Evolutionary conservation across 1,140 invertebrate genomes (phyloP).

Genomic region (Eupristina koningsbergeri): DNA sequence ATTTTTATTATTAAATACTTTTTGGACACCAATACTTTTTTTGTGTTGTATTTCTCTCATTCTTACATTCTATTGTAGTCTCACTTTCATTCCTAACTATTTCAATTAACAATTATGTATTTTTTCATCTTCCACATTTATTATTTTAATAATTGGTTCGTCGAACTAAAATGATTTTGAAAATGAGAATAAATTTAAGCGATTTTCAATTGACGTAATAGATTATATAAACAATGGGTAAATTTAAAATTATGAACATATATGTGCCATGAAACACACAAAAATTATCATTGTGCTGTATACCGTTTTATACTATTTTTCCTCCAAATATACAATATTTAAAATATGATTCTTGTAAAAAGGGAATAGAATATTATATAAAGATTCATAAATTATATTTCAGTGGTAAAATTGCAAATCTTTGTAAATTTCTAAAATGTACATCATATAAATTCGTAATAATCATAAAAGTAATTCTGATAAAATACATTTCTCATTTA

Average conservation of each 20-base stretch:
- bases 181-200: not conserved
- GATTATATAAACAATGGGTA: not conserved
- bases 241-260: not conserved
- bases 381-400: not conserved
- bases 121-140: not conserved
- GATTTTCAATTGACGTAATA: not conserved
- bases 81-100: conserved; percentile 12
- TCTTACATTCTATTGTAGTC: conserved; percentile 34
- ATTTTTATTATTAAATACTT: conserved; percentile 72
- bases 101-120: not conserved
- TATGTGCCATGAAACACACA: not conserved
- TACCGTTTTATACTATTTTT: not conserved
- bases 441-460: not conserved
- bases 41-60: conserved; percentile 48
- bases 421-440: not conserved
- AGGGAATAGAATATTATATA: not conserved
- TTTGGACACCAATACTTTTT: conserved; percentile 69
- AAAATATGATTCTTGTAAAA: not conserved
- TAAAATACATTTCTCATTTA: not conserved
- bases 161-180: not conserved
- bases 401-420: not conserved
- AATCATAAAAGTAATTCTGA: not conserved
- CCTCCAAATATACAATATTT: not conserved
- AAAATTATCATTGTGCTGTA: not conserved
- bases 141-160: not conserved